Conservation (phyloP, 2,797 vertebrate species). For the Gorsachius magnificus region DNA sequence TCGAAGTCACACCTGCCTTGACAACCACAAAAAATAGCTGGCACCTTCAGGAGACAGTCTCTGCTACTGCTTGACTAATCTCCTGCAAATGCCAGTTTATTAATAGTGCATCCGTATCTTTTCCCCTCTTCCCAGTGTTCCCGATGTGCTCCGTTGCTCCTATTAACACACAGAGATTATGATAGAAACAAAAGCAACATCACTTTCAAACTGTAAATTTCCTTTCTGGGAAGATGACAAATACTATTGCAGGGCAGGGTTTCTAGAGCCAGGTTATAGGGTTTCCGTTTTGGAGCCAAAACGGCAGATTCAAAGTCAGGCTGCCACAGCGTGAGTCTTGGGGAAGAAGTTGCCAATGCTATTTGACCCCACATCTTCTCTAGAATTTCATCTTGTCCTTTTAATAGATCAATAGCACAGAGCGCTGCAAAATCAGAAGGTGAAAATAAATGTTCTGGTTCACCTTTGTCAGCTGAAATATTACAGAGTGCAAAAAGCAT, state of each 20-base stretch:
- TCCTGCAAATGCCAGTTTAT: background rate
- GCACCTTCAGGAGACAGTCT: background rate
- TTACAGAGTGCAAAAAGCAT: background rate
- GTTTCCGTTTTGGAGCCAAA: background rate
- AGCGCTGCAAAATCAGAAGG: background rate
- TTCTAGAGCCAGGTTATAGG: background rate
- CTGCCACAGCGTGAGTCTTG: background rate
- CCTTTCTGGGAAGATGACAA: background rate
- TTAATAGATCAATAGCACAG: background rate
- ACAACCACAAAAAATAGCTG: background rate
- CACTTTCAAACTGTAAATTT: background rate
- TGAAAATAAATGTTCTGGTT: background rate
- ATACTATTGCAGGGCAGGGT: background rate
- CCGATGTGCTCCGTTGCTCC: background rate
- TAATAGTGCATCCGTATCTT: background rate
- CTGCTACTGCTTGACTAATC: background rate
- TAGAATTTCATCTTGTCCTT: constrained; percentile 22
- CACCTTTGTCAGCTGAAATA: background rate
- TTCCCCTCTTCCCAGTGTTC: background rate
- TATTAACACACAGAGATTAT: background rate
- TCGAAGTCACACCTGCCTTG: background rate
- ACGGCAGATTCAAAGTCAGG: background rate
- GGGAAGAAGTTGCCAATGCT: background rate
- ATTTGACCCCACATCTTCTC: background rate
- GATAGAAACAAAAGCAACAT: background rate